Base-by-base conservation (phyloP, 2,888 invertebrate genomes). In the Caprella mutica region DNA sequence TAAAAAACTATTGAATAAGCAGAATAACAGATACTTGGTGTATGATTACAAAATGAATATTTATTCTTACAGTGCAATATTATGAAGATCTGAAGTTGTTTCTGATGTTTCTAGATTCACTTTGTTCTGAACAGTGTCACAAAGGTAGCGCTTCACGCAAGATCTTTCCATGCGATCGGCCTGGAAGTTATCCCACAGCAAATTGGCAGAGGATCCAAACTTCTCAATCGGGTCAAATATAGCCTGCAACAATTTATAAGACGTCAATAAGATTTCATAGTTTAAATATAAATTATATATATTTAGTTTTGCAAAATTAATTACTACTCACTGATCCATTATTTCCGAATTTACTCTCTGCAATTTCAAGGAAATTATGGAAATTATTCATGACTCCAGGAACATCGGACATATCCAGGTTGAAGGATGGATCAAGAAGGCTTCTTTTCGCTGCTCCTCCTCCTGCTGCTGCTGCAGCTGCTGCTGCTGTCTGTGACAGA, bases 381-480 rank as follows among this genome's bases (percentile, higher is more conserved):
- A 63, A n/a, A 48, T 63, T 63, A 26, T 50, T 38, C 29, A 63
- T 39, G 17, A 59, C 54, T 21, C 50, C 54, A 8, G 63, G 63
- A 5, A 59, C 43, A 27, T 63, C 63, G 24, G 63, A 63, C 21
- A 63, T 42, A 40, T 56, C 55, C 1, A 63, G 55, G 33, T 58
- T 54, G 39, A 59, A 17, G 19, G 54, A 51, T 6, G 52, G 42
- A 19, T 59, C 63, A 0, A 57, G 55, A 4, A 42, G 23, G n/a
- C 51, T 56, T 26, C 59, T 56, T 46, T 51, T 53, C n/a, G 14
- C 24, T 19, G 6, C 43, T 8, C 21, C 21, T n/a, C 23, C 24
- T 24, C 43, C 21, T 24, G 12, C 12, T 12, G 35, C 35, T 12
- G 8, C 12, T 12, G 8, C 35, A 8, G 35, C 43, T n/a, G 29